Conservation (phyloP, 2,888 invertebrate species). For the Leucophora obtusa region DNA sequence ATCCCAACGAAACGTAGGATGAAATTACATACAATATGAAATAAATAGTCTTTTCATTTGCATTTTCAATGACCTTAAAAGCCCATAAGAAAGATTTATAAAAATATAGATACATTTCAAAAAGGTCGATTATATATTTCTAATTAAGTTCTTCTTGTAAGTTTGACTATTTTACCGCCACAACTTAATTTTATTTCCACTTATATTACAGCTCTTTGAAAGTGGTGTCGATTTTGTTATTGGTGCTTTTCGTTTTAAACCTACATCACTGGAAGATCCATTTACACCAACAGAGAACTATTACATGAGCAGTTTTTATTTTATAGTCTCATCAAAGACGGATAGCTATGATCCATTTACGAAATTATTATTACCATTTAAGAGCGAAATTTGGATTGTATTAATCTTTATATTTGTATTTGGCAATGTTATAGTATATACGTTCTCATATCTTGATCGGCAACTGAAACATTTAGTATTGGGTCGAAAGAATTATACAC, state of each 20-base stretch:
- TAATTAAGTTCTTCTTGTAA: too few species aligned
- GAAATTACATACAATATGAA: too few species aligned
- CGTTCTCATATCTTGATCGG: background rate
- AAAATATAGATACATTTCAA: too few species aligned
- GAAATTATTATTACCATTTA: slow-evolving; percentile 67
- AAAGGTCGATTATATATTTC: too few species aligned
- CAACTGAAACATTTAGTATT: slow-evolving; percentile 61
- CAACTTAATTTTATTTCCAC: too few species aligned
- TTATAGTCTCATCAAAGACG: slow-evolving; percentile 64
- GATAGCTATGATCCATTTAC: slow-evolving; percentile 61
- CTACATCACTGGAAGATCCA: slow-evolving; percentile 52
- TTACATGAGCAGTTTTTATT: slow-evolving; percentile 63
- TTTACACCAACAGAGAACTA: slow-evolving; percentile 64
- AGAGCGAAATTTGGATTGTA: slow-evolving; percentile 60
- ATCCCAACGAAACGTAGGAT: too few species aligned
- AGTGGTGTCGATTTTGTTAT: slow-evolving; percentile 65
- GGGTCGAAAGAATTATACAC: slow-evolving; percentile 62
- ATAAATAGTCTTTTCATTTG: too few species aligned
- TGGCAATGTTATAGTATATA: slow-evolving; percentile 50
- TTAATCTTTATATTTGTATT: slow-evolving; percentile 55
- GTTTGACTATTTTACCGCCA: too few species aligned
- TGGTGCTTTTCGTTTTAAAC: slow-evolving; percentile 67
- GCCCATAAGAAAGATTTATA: too few species aligned
- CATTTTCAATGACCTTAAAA: too few species aligned
- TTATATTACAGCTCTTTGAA: slow-evolving; percentile 64